These are phyloP conservation scores for Oncorhynchus gorbuscha DNA, from an alignment of 2,113 vertebrate species.

Conservation along the genomic window DNA sequence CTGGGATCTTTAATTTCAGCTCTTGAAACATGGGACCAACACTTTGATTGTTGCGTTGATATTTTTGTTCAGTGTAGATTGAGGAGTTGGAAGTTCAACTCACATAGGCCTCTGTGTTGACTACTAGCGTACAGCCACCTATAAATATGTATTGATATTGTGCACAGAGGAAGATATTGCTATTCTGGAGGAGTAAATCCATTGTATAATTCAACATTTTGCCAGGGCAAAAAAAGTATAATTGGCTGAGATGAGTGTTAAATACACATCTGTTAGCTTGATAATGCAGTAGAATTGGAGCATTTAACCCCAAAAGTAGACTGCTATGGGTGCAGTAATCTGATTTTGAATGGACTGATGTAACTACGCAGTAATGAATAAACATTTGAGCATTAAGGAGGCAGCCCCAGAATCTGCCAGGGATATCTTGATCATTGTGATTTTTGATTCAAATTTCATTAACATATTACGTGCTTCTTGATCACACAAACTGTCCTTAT, in stretches of 20 bases:
- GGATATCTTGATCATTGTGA: constrained; percentile 20
- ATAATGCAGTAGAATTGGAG: constrained; percentile 32
- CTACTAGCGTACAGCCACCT: not conserved
- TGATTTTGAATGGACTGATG: constrained; percentile 29
- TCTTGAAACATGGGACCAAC: too few relatives aligned
- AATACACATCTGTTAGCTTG: not conserved
- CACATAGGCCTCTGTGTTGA: not conserved
- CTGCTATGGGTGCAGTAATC: constrained; percentile 20
- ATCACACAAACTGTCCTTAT: constrained; percentile 2
- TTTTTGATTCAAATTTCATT: constrained; percentile 29
- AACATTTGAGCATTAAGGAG: constrained; percentile 33
- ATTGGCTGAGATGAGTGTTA: not conserved
- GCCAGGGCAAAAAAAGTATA: not conserved
- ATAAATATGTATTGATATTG: not conserved
- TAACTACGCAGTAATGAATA: constrained; percentile 22
- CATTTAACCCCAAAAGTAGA: constrained; percentile 28
- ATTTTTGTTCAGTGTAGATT: too few relatives aligned
- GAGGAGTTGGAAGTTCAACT: too few relatives aligned
- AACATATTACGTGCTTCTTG: constrained; percentile 22
- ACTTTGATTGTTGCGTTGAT: too few relatives aligned
- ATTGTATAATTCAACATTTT: not conserved
- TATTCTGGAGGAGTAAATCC: not conserved
- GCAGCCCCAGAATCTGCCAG: not conserved
- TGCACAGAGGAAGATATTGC: not conserved
- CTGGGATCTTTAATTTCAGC: too few relatives aligned